These are phyloP conservation scores for Spea multiplicata DNA, from an alignment of 2,113 vertebrate species.

Conservation along the genomic window DNA sequence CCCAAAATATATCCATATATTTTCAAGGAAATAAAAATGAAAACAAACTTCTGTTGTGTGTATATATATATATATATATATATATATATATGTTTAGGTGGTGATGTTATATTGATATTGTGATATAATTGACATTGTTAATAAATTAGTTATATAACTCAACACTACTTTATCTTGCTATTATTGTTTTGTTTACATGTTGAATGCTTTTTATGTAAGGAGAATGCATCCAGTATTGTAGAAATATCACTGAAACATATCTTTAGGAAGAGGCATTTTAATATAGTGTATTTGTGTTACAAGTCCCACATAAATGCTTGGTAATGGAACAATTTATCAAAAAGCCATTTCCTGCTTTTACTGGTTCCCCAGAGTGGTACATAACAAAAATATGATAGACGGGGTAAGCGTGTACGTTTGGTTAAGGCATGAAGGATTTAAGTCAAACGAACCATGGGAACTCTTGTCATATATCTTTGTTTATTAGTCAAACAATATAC, in stretches of 20 bases:
- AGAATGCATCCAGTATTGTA: slow-evolving; percentile 14
- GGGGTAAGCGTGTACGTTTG: slow-evolving; percentile 24
- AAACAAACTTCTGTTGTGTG: no score
- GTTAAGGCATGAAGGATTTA: slow-evolving; percentile 6
- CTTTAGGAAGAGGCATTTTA: slow-evolving; percentile 31
- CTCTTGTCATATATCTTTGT: slow-evolving; percentile 1
- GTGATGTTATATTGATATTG: no score
- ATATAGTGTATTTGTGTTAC: slow-evolving; percentile 30
- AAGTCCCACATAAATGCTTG: slow-evolving; percentile 31
- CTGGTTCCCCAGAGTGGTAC: slow-evolving; percentile 32
- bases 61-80: no score
- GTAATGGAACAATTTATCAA: slow-evolving; percentile 43
- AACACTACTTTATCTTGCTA: no score
- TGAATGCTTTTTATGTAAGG: slow-evolving; percentile 1
- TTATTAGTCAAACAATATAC: slow-evolving; percentile 1
- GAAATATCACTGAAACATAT: slow-evolving; percentile 11
- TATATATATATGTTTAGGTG: no score
- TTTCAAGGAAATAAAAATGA: no score
- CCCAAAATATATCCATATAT: no score
- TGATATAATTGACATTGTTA: no score
- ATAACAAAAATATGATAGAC: slow-evolving; percentile 32
- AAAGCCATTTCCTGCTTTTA: slow-evolving; percentile 29
- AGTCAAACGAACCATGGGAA: neutral
- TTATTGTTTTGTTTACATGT: neutral
- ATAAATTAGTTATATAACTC: no score